Conservation (phyloP, 2,113 vertebrate genomes). For the Myotis yumanensis region DNA sequence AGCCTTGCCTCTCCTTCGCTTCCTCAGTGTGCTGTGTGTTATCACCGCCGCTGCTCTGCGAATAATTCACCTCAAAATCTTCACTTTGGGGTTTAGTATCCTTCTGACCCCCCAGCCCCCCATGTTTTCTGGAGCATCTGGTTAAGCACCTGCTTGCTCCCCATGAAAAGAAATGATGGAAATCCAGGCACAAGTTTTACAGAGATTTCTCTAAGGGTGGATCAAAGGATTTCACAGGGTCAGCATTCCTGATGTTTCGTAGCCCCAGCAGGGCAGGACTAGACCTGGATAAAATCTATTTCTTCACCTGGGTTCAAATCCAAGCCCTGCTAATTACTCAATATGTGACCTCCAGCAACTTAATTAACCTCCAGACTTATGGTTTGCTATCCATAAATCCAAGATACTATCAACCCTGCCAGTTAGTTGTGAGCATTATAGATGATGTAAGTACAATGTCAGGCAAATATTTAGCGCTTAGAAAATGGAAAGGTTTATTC, state of each 20-base stretch:
- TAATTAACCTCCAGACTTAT: conserved; percentile 48
- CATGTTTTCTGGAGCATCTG: not conserved
- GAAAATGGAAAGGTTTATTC: not conserved
- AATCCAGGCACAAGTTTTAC: not conserved
- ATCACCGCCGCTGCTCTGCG: not conserved
- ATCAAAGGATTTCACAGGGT: not conserved
- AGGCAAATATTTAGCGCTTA: not conserved
- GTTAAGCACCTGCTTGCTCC: not conserved
- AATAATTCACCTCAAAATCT: not conserved
- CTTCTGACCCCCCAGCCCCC: not conserved
- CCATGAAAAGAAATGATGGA: not conserved
- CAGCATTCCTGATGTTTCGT: not conserved
- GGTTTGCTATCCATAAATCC: conserved; percentile 60
- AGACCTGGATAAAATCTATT: not conserved
- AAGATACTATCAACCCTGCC: not conserved
- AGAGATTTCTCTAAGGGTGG: not conserved
- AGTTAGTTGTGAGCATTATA: not conserved
- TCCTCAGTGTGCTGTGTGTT: accelerated
- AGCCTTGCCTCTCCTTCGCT: accelerated
- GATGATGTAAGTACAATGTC: conserved; percentile 8
- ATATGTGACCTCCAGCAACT: conserved; percentile 47
- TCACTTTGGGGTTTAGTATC: not conserved
- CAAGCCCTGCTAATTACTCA: conserved; percentile 43
- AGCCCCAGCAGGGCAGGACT: not conserved
- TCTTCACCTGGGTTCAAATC: conserved; percentile 53